Evolutionary conservation across 2,113 vertebrate genomes (phyloP).

Genomic region (Tragelaphus imberbis): DNA sequence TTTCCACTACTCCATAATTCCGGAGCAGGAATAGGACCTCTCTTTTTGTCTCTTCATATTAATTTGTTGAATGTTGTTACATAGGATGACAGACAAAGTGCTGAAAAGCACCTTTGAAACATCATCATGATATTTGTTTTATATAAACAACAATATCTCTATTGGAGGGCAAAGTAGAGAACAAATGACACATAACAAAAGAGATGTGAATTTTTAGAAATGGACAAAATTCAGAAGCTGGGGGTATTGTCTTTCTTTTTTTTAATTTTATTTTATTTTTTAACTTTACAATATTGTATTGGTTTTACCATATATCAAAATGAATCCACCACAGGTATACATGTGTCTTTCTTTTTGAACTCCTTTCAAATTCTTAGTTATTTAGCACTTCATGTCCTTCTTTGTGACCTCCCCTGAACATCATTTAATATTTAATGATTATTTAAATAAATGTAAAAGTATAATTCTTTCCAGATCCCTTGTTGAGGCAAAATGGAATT

Average conservation of each 20-base stretch:
- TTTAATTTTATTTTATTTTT: no score
- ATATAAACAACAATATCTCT: background rate
- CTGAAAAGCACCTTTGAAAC: background rate
- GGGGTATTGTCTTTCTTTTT: background rate
- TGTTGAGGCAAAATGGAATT: background rate
- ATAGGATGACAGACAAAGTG: background rate
- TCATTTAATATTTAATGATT: background rate
- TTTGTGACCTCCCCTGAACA: background rate
- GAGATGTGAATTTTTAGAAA: background rate
- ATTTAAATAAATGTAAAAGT: background rate
- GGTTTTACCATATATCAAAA: no score
- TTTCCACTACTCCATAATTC: no score
- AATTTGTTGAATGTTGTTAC: background rate
- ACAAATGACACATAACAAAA: background rate
- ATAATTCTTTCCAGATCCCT: background rate
- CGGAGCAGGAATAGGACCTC: no score
- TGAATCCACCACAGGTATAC: no score
- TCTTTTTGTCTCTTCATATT: accelerated
- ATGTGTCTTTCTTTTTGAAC: background rate
- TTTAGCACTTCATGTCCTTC: accelerated
- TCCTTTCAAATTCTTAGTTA: background rate
- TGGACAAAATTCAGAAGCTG: background rate
- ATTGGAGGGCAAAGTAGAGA: background rate
- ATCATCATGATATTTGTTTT: background rate
- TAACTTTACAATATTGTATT: no score